These are phyloP conservation scores for Hexactinellida sp. DNA, from an alignment of 37 sponge, comb jelly and placozoan genomes.

Conservation along the genomic window DNA sequence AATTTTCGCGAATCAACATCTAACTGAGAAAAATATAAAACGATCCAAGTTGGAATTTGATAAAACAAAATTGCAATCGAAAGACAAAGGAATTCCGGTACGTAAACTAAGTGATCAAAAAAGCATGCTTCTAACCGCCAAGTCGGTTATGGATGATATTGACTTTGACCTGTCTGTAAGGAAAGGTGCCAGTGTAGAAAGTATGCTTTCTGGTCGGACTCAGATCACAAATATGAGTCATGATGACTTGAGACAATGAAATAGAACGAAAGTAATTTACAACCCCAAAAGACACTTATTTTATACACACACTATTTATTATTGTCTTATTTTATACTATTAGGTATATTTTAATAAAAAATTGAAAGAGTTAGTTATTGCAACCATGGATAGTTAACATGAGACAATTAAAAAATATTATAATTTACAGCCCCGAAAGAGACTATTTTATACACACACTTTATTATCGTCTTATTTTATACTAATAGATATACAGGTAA, in stretches of 20 bases:
- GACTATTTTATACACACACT: no score
- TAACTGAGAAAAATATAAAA: background rate
- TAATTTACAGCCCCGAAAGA: no score
- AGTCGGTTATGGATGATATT: background rate
- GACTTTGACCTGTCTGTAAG: background rate
- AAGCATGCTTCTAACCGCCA: background rate
- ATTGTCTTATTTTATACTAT: no score
- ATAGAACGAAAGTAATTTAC: no score
- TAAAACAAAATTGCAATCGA: background rate
- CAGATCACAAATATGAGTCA: background rate
- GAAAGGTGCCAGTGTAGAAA: background rate
- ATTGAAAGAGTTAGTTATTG: no score
- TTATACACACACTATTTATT: no score
- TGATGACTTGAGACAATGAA: background rate
- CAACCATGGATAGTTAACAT: no score
- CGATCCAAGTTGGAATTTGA: background rate
- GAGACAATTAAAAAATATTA: no score
- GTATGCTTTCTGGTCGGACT: background rate
- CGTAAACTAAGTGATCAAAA: background rate
- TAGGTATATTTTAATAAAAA: no score
- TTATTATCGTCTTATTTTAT: no score
- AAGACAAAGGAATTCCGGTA: background rate
- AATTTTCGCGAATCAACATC: constrained; percentile 11
- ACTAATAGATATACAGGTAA: no score
- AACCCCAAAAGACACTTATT: no score